These are phyloP conservation scores for Meta bourneti DNA, from an alignment of 2,888 invertebrate genomes.

Conservation along the genomic window DNA sequence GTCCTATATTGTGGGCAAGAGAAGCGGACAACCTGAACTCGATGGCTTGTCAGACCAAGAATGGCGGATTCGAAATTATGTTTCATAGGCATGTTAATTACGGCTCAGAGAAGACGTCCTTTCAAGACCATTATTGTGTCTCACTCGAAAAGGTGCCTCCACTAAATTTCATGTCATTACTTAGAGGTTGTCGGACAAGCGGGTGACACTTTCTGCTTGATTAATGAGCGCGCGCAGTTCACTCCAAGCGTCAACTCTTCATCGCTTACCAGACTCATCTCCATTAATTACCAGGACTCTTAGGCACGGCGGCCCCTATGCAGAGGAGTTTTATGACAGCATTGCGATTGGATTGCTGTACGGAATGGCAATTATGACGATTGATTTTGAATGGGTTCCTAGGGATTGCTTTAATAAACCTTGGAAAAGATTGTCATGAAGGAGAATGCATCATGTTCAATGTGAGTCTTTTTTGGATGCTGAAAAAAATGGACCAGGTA, in stretches of 20 bases:
- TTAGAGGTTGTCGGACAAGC: slow-evolving; percentile 60
- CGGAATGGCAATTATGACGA: slow-evolving; percentile 46
- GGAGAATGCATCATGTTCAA: no score
- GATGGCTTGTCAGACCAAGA: slow-evolving; percentile 44
- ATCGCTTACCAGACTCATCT: slow-evolving; percentile 56
- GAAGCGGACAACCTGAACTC: slow-evolving; percentile 12
- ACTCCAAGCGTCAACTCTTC: slow-evolving; percentile 53
- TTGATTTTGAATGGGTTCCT: slow-evolving; percentile 52
- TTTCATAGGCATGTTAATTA: slow-evolving; percentile 58
- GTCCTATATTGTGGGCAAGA: background rate
- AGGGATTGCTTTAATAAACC: slow-evolving; percentile 15
- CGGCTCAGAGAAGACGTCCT: slow-evolving; percentile 25
- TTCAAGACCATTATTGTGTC: slow-evolving; percentile 53
- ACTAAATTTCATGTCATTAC: slow-evolving; percentile 68
- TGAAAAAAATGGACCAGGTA: no score
- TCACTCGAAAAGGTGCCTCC: slow-evolving; percentile 31
- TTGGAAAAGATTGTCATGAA: no score
- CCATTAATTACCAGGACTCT: slow-evolving; percentile 62
- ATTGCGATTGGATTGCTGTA: slow-evolving; percentile 36
- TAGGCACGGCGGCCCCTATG: slow-evolving; percentile 5
- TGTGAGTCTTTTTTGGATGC: no score
- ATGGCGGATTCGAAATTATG: slow-evolving; percentile 52
- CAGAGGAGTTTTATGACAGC: slow-evolving; percentile 7
- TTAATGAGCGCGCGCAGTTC: slow-evolving; percentile 56
- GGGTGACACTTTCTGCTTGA: slow-evolving; percentile 65